Base-by-base conservation (phyloP, 53 echinoderm and acorn worm species). In the Holothuria leucospilota region DNA sequence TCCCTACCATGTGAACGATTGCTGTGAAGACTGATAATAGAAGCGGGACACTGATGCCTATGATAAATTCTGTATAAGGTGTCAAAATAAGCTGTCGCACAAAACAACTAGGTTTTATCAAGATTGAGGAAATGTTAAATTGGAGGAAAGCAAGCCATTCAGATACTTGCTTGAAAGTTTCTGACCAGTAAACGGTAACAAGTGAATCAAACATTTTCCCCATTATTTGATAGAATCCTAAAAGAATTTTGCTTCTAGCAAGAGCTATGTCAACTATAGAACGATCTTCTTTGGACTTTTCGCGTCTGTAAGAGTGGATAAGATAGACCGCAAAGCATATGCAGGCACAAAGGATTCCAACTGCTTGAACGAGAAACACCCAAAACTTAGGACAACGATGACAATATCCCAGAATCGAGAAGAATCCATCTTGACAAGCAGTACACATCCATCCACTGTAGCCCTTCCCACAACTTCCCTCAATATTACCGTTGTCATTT, bases 401-500 rank as follows among this genome's bases (percentile, higher is more conserved):
- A 20, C 61, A 60, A 20, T 15, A 60, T 14, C 20, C 20, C 14
- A 60, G 20, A 14, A 60, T n/a, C n/a, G n/a, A n/a, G n/a, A n/a
- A n/a, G n/a, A n/a, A n/a, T n/a, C n/a, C n/a, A n/a, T n/a, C n/a
- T 60, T 60, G 14, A 20, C 14, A 15, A 60, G 61, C 20, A 60
- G 61, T 20, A n/a, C n/a, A n/a, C n/a, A n/a, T n/a, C n/a, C n/a
- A n/a, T n/a, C n/a, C n/a, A n/a, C n/a, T n/a, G n/a, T n/a, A n/a
- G n/a, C n/a, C n/a, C n/a, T n/a, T n/a, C n/a, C n/a, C n/a, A n/a
- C n/a, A n/a, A n/a, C n/a, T n/a, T n/a, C 61, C 63, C 39, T 27
- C 8, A 62, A 81, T 81, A n/a, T 25, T 62, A 15, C 39, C 62
- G 13, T 27, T n/a, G 13, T 59, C 20, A 60, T 81, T 81, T 61